Evolutionary conservation across 1,140 invertebrate genomes (phyloP).

Genomic region (Theocolax elegans): DNA sequence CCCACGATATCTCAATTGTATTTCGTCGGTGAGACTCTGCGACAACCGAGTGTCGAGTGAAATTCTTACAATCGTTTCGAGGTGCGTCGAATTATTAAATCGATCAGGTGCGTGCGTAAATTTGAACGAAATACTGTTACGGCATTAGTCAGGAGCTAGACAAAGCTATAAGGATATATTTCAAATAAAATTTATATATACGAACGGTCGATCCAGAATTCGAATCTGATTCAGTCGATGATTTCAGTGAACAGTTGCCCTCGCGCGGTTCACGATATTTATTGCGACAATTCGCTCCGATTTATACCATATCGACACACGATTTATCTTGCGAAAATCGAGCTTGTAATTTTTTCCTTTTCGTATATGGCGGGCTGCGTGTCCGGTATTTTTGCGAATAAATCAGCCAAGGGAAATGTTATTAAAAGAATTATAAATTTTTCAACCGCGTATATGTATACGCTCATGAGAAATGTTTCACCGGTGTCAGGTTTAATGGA

Average conservation of each 20-base stretch:
- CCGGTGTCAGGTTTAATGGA: too few species aligned
- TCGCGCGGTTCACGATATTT: not conserved
- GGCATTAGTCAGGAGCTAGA: conserved; percentile 2
- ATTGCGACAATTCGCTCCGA: conserved; percentile 20
- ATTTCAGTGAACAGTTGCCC: not conserved
- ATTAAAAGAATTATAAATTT: too few species aligned
- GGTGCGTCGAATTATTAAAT: not conserved
- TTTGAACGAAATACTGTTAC: too few species aligned
- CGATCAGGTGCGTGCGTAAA: too few species aligned
- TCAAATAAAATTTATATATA: conserved; percentile 1
- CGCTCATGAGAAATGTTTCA: too few species aligned
- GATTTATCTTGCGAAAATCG: not conserved
- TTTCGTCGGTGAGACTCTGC: too few species aligned
- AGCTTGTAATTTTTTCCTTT: not conserved
- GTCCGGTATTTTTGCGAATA: too few species aligned
- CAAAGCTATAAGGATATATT: not conserved
- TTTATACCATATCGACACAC: conserved; percentile 10
- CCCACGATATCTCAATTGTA: not conserved
- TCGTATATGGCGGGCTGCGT: not conserved
- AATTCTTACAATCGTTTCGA: not conserved
- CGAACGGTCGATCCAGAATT: too few species aligned
- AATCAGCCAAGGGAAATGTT: too few species aligned
- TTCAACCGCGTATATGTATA: too few species aligned
- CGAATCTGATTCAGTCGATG: not conserved
- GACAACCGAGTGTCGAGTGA: not conserved